Evolutionary conservation across 2,888 invertebrate species (phyloP).

Genomic region (Dolichomitus sp.): DNA sequence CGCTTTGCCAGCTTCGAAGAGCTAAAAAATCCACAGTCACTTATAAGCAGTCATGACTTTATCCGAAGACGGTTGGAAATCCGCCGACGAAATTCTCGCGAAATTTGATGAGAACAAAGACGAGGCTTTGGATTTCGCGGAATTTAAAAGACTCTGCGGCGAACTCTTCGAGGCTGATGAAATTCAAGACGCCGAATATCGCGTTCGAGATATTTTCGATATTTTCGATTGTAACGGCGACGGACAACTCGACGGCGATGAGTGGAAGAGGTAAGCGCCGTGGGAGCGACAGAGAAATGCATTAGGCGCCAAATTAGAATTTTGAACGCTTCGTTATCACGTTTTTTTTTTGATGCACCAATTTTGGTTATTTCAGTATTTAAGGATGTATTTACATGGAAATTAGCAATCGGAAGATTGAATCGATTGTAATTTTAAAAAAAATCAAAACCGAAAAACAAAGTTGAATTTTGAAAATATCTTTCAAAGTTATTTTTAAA

Average conservation of each 20-base stretch:
- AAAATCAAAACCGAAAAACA: too few species aligned
- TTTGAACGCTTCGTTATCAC: background rate
- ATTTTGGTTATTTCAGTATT: too few species aligned
- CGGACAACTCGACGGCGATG: constrained; percentile 91
- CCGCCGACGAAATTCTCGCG: constrained; percentile 61
- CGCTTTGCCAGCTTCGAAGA: background rate
- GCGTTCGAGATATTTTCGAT: constrained; percentile 91
- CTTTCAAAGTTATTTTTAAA: too few species aligned
- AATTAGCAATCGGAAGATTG: too few species aligned
- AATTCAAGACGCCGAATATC: constrained; percentile 87
- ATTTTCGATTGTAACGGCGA: constrained; percentile 93
- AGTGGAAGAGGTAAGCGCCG: constrained; percentile 88
- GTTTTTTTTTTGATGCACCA: too few species aligned
- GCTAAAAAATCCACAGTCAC: background rate
- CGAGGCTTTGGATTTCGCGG: constrained; percentile 71
- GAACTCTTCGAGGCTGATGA: constrained; percentile 74
- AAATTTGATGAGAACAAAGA: constrained; percentile 74
- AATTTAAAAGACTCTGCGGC: constrained; percentile 76
- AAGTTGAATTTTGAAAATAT: too few species aligned
- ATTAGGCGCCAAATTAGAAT: constrained; percentile 1
- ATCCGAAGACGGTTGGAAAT: constrained; percentile 53
- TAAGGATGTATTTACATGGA: background rate
- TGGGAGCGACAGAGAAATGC: too few species aligned
- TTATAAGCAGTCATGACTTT: constrained; percentile 23
- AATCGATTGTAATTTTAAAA: too few species aligned